Conservation (phyloP, 2,113 vertebrate species). For the Oceanodroma tethys region DNA sequence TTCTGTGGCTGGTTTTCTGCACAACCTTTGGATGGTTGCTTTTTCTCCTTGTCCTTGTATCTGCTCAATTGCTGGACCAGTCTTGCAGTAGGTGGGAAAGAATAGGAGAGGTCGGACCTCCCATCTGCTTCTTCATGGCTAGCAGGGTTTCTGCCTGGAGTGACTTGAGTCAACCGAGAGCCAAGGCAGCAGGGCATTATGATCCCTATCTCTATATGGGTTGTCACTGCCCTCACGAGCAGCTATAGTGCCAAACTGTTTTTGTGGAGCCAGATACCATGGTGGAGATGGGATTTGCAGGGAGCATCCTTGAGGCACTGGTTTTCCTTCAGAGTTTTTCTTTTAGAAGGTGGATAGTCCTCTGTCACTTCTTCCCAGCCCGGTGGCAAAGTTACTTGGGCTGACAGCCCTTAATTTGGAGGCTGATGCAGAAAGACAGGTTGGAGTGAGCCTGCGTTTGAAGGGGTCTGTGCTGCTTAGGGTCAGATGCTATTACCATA, state of each 20-base stretch:
- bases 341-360: not conserved
- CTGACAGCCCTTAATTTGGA: not conserved
- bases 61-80: not conserved
- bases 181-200: not conserved
- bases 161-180: not conserved
- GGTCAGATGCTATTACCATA: not conserved
- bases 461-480: not conserved
- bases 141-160: not conserved
- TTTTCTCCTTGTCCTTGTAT: not conserved
- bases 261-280: not conserved
- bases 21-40: not conserved
- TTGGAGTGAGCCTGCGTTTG: not conserved
- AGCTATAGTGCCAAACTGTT: not conserved
- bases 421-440: not conserved
- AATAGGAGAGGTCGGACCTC: not conserved
- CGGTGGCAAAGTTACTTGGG: not conserved
- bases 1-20: not conserved
- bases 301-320: not conserved
- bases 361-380: not conserved
- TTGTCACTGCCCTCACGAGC: rapidly evolving
- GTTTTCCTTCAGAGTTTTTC: not conserved
- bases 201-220: rapidly evolving
- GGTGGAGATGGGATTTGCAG: not conserved
- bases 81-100: not conserved
- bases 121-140: not conserved